Evolutionary conservation across 2,888 invertebrate genomes (phyloP).

Genomic region (Julus scanicus): DNA sequence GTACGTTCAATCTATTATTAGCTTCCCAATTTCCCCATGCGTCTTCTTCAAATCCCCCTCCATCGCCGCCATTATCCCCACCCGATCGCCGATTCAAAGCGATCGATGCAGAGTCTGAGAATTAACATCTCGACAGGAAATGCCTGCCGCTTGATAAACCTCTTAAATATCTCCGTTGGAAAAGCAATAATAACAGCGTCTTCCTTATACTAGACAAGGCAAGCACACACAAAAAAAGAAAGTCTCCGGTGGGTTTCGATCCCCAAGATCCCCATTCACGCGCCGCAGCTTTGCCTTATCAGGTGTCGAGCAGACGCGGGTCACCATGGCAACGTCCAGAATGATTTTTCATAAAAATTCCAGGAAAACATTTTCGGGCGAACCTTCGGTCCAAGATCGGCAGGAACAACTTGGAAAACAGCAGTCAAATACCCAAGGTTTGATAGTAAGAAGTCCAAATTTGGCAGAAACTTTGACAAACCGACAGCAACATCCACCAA

Average conservation of each 20-base stretch:
- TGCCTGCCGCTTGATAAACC: constrained; percentile 9
- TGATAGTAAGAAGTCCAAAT: too few relatives aligned
- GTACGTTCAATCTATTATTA: not conserved
- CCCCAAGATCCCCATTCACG: not conserved
- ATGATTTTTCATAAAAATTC: not conserved
- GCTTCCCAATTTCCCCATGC: not conserved
- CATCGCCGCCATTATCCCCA: too few relatives aligned
- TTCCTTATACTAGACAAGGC: not conserved
- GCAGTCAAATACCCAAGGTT: too few relatives aligned
- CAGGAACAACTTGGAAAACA: not conserved
- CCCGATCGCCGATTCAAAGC: not conserved
- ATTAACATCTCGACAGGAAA: constrained; percentile 2
- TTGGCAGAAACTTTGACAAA: too few relatives aligned
- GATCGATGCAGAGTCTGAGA: not conserved
- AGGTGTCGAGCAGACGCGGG: not conserved
- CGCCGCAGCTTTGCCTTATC: not conserved
- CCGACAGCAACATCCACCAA: too few relatives aligned
- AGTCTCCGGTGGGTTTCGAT: not conserved
- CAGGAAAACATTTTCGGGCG: too few relatives aligned
- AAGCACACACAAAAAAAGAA: not conserved
- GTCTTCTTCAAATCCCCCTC: not conserved
- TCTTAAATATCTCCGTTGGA: not conserved
- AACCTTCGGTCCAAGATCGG: too few relatives aligned
- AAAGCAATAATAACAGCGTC: constrained; percentile 1
- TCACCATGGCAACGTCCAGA: not conserved